These are phyloP conservation scores for Eulithis testata DNA, from an alignment of 2,888 invertebrate species.

Conservation along the genomic window DNA sequence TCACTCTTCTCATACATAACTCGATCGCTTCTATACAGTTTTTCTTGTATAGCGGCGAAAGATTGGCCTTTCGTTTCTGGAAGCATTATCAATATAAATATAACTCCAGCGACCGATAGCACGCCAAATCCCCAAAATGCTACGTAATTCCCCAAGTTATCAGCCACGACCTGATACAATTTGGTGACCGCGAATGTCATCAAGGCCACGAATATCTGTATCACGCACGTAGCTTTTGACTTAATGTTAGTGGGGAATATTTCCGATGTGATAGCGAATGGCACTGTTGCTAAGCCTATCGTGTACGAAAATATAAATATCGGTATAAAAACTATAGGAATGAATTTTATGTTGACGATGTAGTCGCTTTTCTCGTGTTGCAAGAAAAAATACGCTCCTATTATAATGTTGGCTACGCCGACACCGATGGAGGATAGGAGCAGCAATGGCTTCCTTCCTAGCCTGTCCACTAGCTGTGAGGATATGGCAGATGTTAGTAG, in stretches of 20 bases:
- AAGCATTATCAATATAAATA: slow-evolving; percentile 79
- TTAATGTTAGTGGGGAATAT: slow-evolving; percentile 87
- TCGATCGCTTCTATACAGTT: slow-evolving; percentile 67
- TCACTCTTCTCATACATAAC: slow-evolving; percentile 68
- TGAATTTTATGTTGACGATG: slow-evolving; percentile 76
- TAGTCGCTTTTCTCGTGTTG: slow-evolving; percentile 76
- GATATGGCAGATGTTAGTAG: slow-evolving; percentile 83
- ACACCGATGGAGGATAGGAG: slow-evolving; percentile 84
- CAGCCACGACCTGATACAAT: slow-evolving; percentile 82
- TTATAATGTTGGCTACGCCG: slow-evolving; percentile 78
- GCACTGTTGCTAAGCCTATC: slow-evolving; percentile 86
- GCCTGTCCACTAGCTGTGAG: slow-evolving; percentile 84
- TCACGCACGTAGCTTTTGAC: slow-evolving; percentile 86
- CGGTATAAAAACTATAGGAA: slow-evolving; percentile 85
- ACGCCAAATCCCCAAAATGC: slow-evolving; percentile 84
- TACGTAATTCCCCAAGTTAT: slow-evolving; percentile 78
- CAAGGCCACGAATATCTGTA: slow-evolving; percentile 85
- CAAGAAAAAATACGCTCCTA: slow-evolving; percentile 84
- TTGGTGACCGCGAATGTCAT: slow-evolving; percentile 86
- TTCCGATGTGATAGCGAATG: slow-evolving; percentile 86
- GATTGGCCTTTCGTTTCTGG: slow-evolving; percentile 87
- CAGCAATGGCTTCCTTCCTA: slow-evolving; percentile 86
- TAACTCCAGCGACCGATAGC: slow-evolving; percentile 78
- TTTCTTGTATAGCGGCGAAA: slow-evolving; percentile 84
- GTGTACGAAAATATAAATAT: slow-evolving; percentile 86